Evolutionary conservation across 2,888 invertebrate genomes (phyloP).

Genomic region (Proisotoma minuta): DNA sequence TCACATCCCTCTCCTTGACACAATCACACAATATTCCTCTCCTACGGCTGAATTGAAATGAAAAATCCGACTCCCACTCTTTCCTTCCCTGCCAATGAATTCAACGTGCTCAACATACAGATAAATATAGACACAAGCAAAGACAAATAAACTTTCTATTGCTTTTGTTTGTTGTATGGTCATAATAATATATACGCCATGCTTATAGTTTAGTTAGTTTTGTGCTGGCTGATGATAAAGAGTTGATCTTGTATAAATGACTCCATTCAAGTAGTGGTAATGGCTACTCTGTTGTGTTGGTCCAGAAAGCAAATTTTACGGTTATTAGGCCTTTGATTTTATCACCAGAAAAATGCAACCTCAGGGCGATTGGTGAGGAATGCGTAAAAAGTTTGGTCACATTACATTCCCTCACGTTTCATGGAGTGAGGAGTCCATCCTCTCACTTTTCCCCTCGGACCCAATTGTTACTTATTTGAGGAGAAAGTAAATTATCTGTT

Average conservation of each 20-base stretch:
- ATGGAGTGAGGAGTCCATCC: no score
- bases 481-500: background rate
- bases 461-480: background rate
- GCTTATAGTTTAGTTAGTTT: background rate
- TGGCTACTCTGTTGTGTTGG: background rate
- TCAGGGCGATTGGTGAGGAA: slow-evolving; percentile 5
- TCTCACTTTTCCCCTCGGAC: background rate
- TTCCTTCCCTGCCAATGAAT: slow-evolving; percentile 1
- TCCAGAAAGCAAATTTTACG: slow-evolving; percentile 14
- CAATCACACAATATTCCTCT: no score
- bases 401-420: background rate
- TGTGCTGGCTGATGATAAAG: slow-evolving; percentile 4
- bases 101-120: slow-evolving; percentile 1
- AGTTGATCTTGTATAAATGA: slow-evolving; percentile 15
- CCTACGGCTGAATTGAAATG: background rate
- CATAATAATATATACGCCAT: background rate
- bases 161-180: no score
- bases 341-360: slow-evolving; percentile 13
- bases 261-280: slow-evolving; percentile 6
- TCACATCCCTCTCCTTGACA: background rate
- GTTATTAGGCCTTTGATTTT: slow-evolving; percentile 16
- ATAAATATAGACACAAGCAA: background rate
- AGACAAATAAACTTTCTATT: slow-evolving; percentile 6
- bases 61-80: background rate
- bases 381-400: background rate